Evolutionary conservation across 2,113 vertebrate genomes (phyloP).

Genomic region (Muscicapa adusta): DNA sequence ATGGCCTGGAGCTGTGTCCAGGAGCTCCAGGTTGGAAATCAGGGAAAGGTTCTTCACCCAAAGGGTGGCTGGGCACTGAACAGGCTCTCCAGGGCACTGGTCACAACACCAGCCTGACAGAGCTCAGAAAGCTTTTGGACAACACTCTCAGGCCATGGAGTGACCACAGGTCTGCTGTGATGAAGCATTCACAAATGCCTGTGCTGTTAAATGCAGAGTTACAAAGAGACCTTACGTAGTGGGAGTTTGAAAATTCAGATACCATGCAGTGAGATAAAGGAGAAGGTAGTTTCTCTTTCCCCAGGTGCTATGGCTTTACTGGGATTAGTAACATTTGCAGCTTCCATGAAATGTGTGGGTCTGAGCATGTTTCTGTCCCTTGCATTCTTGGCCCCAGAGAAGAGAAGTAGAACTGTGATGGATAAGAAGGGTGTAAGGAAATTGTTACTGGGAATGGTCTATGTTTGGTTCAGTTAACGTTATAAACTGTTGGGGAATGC

Average conservation of each 20-base stretch:
- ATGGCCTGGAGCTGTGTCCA: neutral
- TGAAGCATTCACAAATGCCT: neutral
- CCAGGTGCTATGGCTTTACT: neutral
- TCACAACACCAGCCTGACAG: neutral
- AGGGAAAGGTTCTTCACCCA: neutral
- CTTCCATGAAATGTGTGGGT: too few relatives aligned
- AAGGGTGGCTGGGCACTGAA: fast-evolving
- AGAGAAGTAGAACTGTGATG: neutral
- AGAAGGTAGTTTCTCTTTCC: neutral
- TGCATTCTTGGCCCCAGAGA: neutral
- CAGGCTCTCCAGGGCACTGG: neutral
- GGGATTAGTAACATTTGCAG: neutral
- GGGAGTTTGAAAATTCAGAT: neutral
- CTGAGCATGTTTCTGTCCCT: neutral
- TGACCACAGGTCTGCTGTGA: neutral
- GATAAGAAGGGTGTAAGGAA: too few relatives aligned
- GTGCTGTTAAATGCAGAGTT: neutral
- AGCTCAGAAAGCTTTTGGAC: neutral
- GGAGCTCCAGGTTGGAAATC: neutral
- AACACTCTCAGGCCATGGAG: neutral
- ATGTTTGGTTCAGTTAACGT: too few relatives aligned
- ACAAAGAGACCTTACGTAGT: neutral
- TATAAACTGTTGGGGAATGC: too few relatives aligned
- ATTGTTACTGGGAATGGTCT: too few relatives aligned
- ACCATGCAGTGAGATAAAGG: fast-evolving